Base-by-base conservation (phyloP, 2,888 invertebrate genomes). In the Fragum whitleyi region DNA sequence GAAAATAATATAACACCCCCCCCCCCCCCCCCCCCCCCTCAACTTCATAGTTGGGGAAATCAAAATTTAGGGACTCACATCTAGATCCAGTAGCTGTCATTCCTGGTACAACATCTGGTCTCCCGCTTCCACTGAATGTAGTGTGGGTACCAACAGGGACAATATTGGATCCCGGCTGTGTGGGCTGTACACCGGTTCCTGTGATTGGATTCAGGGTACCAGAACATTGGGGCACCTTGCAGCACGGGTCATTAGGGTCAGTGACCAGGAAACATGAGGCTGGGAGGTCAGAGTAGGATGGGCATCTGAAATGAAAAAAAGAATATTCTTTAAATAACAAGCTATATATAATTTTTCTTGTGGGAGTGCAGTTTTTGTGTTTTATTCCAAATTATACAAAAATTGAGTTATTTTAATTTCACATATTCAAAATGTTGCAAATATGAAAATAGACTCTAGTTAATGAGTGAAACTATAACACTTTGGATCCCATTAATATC, bases 71-170 rank as follows among this genome's bases (percentile, higher is more conserved):
- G n/a, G n/a, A 80, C 86, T 70, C 75, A 88, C 88, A 79, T 85
- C 88, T 82, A 16, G 81, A 59, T 62, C 88, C 88, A 26, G 79
- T 70, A 14, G 51, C 55, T 23, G 79, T 69, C 26, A 74, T 69
- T 5, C 81, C 76, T 7, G 81, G 77, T 9, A 77, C 59, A 19
- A 62, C 26, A 21, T 47, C 61, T n/a, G 87, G 88, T 29, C 77
- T 53, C 26, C 86, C 83, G 36, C 85, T 85, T 28, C 90, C 90
- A 7, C 87, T 81, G 82, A 90, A 83, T 42, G 86, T 77, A 19
- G 83, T 83, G 65, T 90, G 90, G 36, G 90, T 88, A 51, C 90
- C 90, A 11, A 90, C 78, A 2, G 90, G 90, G 26, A 90, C 78
- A 29, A 90, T 81, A 78, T 90, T 88, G 42, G 80, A 77, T 65